phyloP scores from a whole-genome alignment of 2,888 invertebrate genomes.

The Euclidia mi region DNA sequence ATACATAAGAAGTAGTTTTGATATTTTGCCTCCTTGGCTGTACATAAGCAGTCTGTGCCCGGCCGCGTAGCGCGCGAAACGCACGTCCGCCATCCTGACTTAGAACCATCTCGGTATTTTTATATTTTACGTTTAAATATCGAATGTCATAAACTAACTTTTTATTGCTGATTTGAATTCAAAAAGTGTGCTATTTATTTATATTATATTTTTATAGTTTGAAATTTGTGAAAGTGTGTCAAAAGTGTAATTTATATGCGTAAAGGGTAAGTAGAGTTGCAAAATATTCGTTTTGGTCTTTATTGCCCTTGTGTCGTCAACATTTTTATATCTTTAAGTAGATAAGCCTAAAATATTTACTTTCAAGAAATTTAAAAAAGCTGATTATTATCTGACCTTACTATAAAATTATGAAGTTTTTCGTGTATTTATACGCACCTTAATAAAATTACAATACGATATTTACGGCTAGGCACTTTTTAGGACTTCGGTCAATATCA shows the following conservation, averaged over 20 bases:
- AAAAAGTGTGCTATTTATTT: background rate
- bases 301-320: background rate
- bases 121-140: background rate
- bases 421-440: too few relatives aligned
- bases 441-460: too few relatives aligned
- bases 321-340: too few relatives aligned
- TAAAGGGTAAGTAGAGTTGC: background rate
- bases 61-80: conserved; percentile 5
- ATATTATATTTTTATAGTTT: background rate
- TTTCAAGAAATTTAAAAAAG: too few relatives aligned
- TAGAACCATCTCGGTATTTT: background rate
- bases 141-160: background rate
- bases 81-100: background rate
- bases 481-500: too few relatives aligned
- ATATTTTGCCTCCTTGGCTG: background rate
- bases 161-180: background rate
- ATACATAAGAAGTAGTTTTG: background rate
- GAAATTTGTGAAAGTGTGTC: conserved; percentile 1
- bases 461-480: too few relatives aligned
- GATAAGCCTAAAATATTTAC: too few relatives aligned
- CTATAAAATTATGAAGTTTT: too few relatives aligned
- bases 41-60: conserved; percentile 5
- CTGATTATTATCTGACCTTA: too few relatives aligned
- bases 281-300: background rate
- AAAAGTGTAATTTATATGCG: background rate